Conservation (phyloP, 2,797 vertebrate genomes). For the Streptopelia turtur region DNA sequence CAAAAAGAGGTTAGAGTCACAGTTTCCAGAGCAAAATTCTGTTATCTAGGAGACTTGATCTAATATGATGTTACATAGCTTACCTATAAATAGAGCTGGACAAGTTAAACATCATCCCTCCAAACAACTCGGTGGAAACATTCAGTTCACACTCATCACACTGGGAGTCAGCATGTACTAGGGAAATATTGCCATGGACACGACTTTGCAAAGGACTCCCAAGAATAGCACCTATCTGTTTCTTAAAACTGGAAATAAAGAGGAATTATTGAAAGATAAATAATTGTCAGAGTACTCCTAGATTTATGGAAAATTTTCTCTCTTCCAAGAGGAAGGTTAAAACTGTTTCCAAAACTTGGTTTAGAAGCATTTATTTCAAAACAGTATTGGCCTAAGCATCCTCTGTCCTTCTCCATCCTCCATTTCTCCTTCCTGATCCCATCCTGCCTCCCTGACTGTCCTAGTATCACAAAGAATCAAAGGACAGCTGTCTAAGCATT, state of each 20-base stretch:
- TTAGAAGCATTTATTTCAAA: not conserved
- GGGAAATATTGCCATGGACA: not conserved
- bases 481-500: not conserved
- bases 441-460: not conserved
- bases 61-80: not conserved
- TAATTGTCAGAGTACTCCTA: not conserved
- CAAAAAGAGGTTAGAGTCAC: not conserved
- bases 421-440: not conserved
- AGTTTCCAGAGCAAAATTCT: not conserved
- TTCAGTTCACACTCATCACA: not conserved
- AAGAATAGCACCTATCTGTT: not conserved
- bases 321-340: not conserved
- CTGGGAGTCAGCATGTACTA: not conserved
- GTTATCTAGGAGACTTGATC: not conserved
- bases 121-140: not conserved
- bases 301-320: not conserved
- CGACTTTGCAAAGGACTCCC: not conserved
- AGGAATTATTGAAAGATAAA: not conserved
- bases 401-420: not conserved
- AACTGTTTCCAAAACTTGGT: not conserved
- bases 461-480: not conserved
- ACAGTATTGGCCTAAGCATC: not conserved
- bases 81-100: not conserved
- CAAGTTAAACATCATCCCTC: not conserved
- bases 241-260: not conserved